Conservation (phyloP, 2,888 invertebrate genomes). For the Polyommatus icarus region DNA sequence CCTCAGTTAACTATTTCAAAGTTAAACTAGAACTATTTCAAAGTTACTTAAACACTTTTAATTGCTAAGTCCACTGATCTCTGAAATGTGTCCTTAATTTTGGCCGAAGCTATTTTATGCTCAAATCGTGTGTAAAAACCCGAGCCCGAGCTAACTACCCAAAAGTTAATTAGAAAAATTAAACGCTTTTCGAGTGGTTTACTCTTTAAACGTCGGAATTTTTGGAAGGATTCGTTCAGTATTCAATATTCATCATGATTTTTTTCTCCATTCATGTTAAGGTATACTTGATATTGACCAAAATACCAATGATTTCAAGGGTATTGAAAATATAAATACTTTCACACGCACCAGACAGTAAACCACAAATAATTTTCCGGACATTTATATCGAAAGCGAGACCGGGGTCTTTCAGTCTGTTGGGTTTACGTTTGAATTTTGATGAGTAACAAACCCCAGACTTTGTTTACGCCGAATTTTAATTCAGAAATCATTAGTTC, state of each 20-base stretch:
- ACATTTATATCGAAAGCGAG: constrained; percentile 29
- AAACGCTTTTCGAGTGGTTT: background rate
- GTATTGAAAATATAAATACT: constrained; percentile 4
- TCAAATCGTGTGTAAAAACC: constrained; percentile 22
- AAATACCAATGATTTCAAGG: background rate
- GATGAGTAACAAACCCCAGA: background rate
- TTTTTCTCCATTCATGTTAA: background rate
- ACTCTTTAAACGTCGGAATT: background rate
- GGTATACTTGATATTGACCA: background rate
- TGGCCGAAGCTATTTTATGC: constrained; percentile 26
- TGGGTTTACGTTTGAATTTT: constrained; percentile 15
- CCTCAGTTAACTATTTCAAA: too few relatives aligned
- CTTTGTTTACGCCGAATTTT: constrained; percentile 2
- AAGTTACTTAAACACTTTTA: background rate
- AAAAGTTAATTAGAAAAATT: constrained; percentile 20
- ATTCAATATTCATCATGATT: background rate
- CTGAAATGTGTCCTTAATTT: constrained; percentile 26
- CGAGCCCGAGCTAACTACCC: constrained; percentile 3
- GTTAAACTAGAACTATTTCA: background rate
- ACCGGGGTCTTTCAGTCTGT: constrained; percentile 21
- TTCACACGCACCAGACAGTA: constrained; percentile 24
- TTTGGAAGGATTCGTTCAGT: background rate
- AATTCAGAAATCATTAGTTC: background rate
- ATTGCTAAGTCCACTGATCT: background rate
- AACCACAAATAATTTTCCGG: constrained; percentile 18